phyloP scores from a whole-genome alignment of 2,113 vertebrate species.

The Stegostoma tigrinum region DNA sequence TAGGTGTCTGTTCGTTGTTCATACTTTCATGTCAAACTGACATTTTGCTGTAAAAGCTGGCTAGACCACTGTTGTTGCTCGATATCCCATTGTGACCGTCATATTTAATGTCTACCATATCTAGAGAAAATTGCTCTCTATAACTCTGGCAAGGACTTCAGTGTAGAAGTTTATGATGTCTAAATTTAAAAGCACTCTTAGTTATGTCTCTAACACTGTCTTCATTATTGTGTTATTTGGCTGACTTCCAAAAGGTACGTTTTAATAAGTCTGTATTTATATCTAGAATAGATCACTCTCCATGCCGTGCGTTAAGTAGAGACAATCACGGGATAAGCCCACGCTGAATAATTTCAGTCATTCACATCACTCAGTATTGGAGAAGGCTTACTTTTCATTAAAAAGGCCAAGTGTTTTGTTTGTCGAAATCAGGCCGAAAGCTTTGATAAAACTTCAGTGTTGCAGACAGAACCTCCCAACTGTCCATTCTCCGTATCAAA shows the following conservation, averaged over 20 bases:
- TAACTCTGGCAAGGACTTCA: slow-evolving; percentile 5
- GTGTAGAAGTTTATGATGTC: neutral
- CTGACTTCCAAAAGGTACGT: neutral
- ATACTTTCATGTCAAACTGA: neutral
- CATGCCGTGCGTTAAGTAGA: neutral
- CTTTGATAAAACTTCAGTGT: neutral
- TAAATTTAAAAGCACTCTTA: neutral
- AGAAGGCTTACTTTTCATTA: neutral
- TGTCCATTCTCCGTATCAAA: neutral
- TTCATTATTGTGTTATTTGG: neutral
- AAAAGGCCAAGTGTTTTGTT: neutral
- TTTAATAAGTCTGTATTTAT: neutral
- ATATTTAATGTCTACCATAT: neutral
- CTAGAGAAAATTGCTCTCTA: neutral
- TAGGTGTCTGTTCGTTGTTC: no score
- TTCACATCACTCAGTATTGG: neutral
- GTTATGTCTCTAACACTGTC: neutral
- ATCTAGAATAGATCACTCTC: neutral
- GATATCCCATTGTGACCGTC: neutral
- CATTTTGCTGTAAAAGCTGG: neutral
- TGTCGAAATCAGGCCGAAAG: neutral
- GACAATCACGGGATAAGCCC: neutral
- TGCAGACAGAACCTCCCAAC: neutral
- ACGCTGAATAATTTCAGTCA: neutral
- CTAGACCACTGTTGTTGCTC: neutral